phyloP scores from a whole-genome alignment of 2,113 vertebrate species.

The Arvicanthis niloticus region DNA sequence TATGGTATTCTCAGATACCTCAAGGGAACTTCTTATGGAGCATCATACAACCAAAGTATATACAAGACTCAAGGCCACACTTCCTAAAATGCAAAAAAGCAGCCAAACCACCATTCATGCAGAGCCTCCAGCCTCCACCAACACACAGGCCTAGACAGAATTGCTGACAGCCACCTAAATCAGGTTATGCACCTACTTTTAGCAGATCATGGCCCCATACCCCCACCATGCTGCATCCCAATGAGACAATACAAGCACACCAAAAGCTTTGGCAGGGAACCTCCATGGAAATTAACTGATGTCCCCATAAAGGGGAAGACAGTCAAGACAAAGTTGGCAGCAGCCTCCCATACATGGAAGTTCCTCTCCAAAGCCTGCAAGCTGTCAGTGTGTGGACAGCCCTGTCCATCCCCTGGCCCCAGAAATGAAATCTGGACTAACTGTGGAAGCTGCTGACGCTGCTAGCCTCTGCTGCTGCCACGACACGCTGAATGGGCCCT shows the following conservation, averaged over 20 bases:
- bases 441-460: constrained; percentile 87
- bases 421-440: constrained; percentile 85
- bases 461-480: constrained; percentile 88
- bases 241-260: constrained; percentile 69
- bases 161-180: constrained; percentile 19
- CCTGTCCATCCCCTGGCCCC: constrained; percentile 74
- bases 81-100: constrained; percentile 76
- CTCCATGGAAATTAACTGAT: constrained; percentile 50
- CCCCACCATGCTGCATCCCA: constrained; percentile 59
- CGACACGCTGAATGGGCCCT: constrained; percentile 85
- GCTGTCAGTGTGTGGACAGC: constrained; percentile 27
- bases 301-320: not conserved
- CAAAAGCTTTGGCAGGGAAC: constrained; percentile 56
- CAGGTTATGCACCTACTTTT: not conserved
- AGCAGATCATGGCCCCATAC: constrained; percentile 46
- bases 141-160: not conserved
- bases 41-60: not conserved
- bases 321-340: not conserved
- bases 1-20: constrained; percentile 58
- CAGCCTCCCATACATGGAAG: constrained; percentile 48
- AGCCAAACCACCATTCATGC: constrained; percentile 80
- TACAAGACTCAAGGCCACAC: constrained; percentile 72
- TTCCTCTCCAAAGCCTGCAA: constrained; percentile 71
- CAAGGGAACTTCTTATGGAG: constrained; percentile 53
- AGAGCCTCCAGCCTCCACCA: constrained; percentile 75